A percentile compares a stretch with the other conserved stretches of the same genome.
phyloP scores from a whole-genome alignment of 1,140 invertebrate species.

The Zaprionus davidi region DNA sequence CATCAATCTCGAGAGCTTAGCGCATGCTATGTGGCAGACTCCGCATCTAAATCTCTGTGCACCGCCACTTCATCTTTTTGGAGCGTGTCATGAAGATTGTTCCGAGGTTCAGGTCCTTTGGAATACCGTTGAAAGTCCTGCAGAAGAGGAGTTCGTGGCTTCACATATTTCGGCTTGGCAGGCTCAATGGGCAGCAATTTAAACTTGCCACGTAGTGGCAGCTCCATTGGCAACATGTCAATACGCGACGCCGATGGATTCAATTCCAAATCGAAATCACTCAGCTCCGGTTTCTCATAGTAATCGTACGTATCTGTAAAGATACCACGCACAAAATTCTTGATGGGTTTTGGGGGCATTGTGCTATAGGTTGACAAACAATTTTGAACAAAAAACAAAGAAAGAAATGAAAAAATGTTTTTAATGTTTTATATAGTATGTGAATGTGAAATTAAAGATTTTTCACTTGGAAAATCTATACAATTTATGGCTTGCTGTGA shows the following conservation, averaged over 20 bases:
- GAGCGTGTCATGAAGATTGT: background rate
- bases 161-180: background rate
- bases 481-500: too few species aligned
- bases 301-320: background rate
- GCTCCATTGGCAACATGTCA: too few species aligned
- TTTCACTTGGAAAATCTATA: background rate
- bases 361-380: background rate
- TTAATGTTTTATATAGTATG: background rate
- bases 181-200: slow-evolving; percentile 1
- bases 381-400: background rate
- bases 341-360: background rate
- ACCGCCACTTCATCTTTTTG: slow-evolving; percentile 85
- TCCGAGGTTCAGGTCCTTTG: slow-evolving; percentile 27
- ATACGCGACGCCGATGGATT: background rate
- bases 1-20: too few species aligned
- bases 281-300: background rate
- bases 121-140: slow-evolving; percentile 41
- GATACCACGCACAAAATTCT: slow-evolving; percentile 34
- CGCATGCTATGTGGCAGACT: slow-evolving; percentile 68
- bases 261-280: background rate
- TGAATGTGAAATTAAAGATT: background rate
- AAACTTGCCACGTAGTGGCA: slow-evolving; percentile 6
- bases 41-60: slow-evolving; percentile 82
- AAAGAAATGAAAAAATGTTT: background rate
- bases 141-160: background rate